Evolutionary conservation across 2,888 invertebrate species (phyloP), one percentile per base, ranked within the genome.

Genomic region (Deilephila porcellus): DNA sequence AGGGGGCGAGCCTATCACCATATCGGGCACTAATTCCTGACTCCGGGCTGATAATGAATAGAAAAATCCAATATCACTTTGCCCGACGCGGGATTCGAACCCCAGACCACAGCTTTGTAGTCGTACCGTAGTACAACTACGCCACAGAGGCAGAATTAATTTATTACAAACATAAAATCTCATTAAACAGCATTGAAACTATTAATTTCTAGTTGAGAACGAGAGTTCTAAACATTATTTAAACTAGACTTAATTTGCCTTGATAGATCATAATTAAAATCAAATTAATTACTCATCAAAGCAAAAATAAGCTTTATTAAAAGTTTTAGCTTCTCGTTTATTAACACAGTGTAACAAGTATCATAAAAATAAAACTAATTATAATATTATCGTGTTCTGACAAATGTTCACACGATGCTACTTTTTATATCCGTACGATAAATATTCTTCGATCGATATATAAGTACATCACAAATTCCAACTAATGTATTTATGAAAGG

Each of bases 191-290:
- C n/a, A 7, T 63, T 1, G 32, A 19, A 63, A 63, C 19, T 32
- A 7, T 34, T n/a, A n/a, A n/a, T 34, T 64, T 60, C 29, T 29
- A 34, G 3, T n/a, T n/a, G 1, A 64, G 8, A 45, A 17, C 29
- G 29, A 60, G 60, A 60, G 29, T 14, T 20, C 64, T 20, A 19
- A n/a, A 37, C n/a, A 25, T 14, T 52, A 45, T 17, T 29, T 52
- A 25, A 67, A 52, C 14, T 25, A 17, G 5, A 45, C 25, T 52
- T 37, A 67, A 64, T 52, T 25, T 25, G 20, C 25, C n/a, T 14
- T 45, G 45, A 67, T 25, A 45, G 25, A 17, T 45, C 4, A 25
- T 52, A 45, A 52, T 67, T 67, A 67, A 67, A 67, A 67, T 25
- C 52, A 14, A 67, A 25, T 67, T 25, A 25, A 25, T 52, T 67